Evolutionary conservation across 2,888 invertebrate species (phyloP), one percentile per base, ranked within the genome.

Genomic region (Chaitophorus viminalis): DNA sequence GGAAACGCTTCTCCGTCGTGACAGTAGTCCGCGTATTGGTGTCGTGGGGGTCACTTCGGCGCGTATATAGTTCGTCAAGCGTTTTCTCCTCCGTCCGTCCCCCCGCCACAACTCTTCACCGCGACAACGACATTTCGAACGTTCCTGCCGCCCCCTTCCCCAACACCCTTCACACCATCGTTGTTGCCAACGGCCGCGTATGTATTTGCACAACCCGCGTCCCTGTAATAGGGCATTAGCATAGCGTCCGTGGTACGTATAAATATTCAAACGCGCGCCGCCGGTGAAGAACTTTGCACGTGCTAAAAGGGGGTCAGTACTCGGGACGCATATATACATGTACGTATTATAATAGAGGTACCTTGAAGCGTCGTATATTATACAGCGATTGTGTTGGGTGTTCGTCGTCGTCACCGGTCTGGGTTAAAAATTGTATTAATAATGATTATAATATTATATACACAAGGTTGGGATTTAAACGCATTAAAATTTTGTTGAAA

Each of bases 221-320:
- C 60, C 84, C 76, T 75, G 36, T 46, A 46, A 46, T 46, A 72
- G 36, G 25, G 60, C 74, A 83, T 83, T 74, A n/a, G 39, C 76
- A 76, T 84, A 76, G 25, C 46, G 39, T 84, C 36, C 60, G 18
- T 29, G 36, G 31, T 25, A 46, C 39, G 3, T 54, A 76, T 84
- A 75, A 75, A 84, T 84, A 84, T 84, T 84, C 75, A 84, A 76
- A 75, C 29, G n/a, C n/a, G n/a, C n/a, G n/a, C n/a, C n/a, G n/a
- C n/a, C n/a, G n/a, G n/a, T n/a, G n/a, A n/a, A n/a, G n/a, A n/a
- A n/a, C n/a, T n/a, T n/a, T 31, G 36, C 36, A 31, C 29, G n/a
- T 14, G 6, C 21, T 14, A 1, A 29, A 36, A 60, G 25, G 46
- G 11, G 36, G 60, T 21, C 3, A 14, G 14, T 33, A 31, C 5